Evolutionary conservation across 64 coral and sea anemone species (phyloP).

Genomic region (Stichodactyla mertensii): DNA sequence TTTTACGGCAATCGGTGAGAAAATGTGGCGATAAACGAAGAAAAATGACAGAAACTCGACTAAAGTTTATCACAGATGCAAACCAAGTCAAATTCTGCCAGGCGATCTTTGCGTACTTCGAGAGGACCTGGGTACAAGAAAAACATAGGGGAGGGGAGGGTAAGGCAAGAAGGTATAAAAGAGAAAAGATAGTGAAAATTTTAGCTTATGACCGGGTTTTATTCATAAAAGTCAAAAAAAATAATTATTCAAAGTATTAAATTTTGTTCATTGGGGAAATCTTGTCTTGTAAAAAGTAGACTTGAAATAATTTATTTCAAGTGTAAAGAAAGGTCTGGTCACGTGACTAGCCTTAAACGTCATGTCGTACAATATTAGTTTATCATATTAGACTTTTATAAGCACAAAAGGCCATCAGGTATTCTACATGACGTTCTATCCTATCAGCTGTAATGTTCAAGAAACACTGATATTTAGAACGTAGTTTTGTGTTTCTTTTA

Average conservation of each 20-base stretch:
- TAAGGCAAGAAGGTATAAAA: neutral
- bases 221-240: too few species aligned
- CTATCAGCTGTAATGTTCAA: neutral
- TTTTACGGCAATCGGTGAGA: neutral
- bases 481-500: neutral
- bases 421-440: neutral
- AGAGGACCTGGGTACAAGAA: neutral
- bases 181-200: neutral
- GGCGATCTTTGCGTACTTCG: neutral
- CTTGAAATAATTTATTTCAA: neutral
- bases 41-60: neutral
- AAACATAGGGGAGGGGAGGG: neutral
- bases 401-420: neutral
- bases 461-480: neutral
- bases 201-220: neutral
- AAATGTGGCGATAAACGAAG: neutral
- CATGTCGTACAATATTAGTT: neutral
- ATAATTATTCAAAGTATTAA: neutral
- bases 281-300: neutral
- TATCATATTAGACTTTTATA: neutral
- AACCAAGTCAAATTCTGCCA: neutral
- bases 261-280: neutral
- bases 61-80: neutral
- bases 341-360: neutral
- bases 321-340: neutral